Evolutionary conservation across 2,888 invertebrate species (phyloP).

Genomic region (Mesopsocus fuscifrons): DNA sequence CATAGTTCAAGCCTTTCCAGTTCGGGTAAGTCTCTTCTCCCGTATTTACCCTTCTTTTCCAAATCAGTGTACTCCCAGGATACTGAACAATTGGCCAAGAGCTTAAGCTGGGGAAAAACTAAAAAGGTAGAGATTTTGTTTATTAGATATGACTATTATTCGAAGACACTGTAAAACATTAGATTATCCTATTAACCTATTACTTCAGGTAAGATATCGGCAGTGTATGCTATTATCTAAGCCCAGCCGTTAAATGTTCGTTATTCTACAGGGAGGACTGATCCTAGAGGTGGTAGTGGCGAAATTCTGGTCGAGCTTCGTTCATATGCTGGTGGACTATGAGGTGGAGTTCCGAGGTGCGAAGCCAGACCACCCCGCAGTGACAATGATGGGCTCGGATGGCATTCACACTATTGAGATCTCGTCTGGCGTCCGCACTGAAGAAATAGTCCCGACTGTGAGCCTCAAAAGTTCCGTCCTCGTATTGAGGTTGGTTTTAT

Average conservation of each 20-base stretch:
- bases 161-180: no score
- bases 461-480: conserved; percentile 57
- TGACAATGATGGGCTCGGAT: conserved; percentile 54
- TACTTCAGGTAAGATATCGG: no score
- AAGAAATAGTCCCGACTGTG: conserved; percentile 60
- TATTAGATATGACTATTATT: no score
- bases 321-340: conserved; percentile 54
- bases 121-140: no score
- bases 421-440: conserved; percentile 42
- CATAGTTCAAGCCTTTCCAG: conserved; percentile 46
- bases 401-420: conserved; percentile 55
- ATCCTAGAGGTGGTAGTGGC: conserved; percentile 79
- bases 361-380: conserved; percentile 39
- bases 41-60: conserved; percentile 7
- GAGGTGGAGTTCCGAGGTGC: conserved; percentile 67
- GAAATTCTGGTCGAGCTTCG: conserved; percentile 89
- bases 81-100: no score
- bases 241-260: no score
- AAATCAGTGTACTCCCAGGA: no score
- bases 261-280: conserved; percentile 38
- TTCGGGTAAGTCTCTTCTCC: conserved; percentile 46
- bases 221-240: no score
- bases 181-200: no score
- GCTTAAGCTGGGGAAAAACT: no score
- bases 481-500: conserved; percentile 34